Conservation (phyloP, 92 coral and sea anemone genomes). For the Parazoanthus atlanticus region DNA sequence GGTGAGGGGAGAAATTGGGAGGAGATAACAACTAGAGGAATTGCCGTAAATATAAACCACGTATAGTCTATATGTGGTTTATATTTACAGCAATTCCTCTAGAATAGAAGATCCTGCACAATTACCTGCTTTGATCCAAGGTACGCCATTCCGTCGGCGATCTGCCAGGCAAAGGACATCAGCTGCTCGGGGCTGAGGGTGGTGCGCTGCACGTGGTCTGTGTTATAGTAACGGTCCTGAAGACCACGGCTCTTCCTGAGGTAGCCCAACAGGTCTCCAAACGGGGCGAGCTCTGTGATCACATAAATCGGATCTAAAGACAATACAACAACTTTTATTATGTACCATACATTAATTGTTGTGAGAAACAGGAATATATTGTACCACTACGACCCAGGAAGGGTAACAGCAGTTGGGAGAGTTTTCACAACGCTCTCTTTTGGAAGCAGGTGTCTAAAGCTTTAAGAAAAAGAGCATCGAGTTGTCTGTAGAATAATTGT, state of each 20-base stretch:
- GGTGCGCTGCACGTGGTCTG: slow-evolving; percentile 25
- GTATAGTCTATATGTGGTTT: too few relatives aligned
- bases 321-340: too few relatives aligned
- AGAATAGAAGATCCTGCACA: neutral
- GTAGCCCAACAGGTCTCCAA: slow-evolving; percentile 70
- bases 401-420: too few relatives aligned
- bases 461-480: too few relatives aligned
- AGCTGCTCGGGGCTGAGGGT: slow-evolving; percentile 52
- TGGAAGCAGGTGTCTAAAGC: too few relatives aligned
- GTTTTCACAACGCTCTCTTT: too few relatives aligned
- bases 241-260: slow-evolving; percentile 67
- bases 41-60: too few relatives aligned
- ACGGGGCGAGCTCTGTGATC: slow-evolving; percentile 65
- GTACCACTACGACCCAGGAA: neutral
- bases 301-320: slow-evolving; percentile 60
- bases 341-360: neutral
- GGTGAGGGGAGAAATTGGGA: too few relatives aligned
- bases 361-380: too few relatives aligned
- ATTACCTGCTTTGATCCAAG: slow-evolving; percentile 57
- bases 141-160: slow-evolving; percentile 77
- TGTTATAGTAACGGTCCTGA: slow-evolving; percentile 57
- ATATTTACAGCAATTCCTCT: too few relatives aligned
- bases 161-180: slow-evolving; percentile 65
- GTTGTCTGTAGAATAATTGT: too few relatives aligned
- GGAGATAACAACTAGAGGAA: too few relatives aligned